Evolutionary conservation across 2,113 vertebrate genomes (phyloP), one percentile per base, ranked within the genome.

Genomic region (Macroglossus sobrinus): DNA sequence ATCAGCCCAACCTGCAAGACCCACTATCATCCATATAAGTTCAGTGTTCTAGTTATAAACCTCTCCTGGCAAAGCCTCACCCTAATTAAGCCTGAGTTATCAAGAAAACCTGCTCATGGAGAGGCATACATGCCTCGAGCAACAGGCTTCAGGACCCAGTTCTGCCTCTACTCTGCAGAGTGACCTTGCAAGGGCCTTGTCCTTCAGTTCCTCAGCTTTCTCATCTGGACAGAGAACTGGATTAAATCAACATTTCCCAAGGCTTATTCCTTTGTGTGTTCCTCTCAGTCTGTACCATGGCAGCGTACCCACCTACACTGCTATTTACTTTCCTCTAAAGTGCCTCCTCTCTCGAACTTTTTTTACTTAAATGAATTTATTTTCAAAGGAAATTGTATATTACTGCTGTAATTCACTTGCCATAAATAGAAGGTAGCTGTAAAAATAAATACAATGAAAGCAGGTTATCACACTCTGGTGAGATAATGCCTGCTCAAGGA

Each of bases 391-490:
- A 94, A 91, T 92, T 71, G 64, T 71, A 3, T 71, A 18, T 82
- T 45, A 15, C 82, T 38, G 40, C 50, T 4, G 8, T 30, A 59
- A 13, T 82, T 91, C 68, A 22, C 74, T 92, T 94, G 75, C 75
- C 66, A n/a, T 90, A 97, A 92, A 87, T 79, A 95, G 96, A 93
- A 95, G 63, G 40, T 55, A 86, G 93, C 59, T 84, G 35, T 86
- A 66, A 96, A 96, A 93, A 88, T 95, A 96, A 90, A 93, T 82
- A 71, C 93, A 74, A 4, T 0, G 63, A 82, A 57, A 89, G 38
- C 43, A 47, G 33, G 63, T 89, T 66, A 30, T 63, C 95, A 26
- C 33, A 2, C 55, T 76, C 86, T 82, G 72, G 38, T 2, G 2
- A 74, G 93, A 69, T 59, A 45, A 81, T 45, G 80, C 71, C 55